Conservation (phyloP, 1,140 invertebrate genomes). For the Samia ricini region DNA sequence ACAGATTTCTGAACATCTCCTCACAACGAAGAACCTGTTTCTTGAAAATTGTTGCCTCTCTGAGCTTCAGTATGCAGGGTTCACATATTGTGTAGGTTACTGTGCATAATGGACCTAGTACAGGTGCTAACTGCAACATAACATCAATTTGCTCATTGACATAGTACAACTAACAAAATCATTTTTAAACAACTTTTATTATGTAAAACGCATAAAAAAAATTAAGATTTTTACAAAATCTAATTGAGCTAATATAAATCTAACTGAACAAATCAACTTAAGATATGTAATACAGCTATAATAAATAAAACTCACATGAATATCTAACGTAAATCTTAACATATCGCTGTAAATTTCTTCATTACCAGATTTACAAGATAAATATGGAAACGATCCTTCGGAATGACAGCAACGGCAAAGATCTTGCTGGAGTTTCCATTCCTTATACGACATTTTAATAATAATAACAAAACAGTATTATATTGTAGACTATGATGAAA, state of each 20-base stretch:
- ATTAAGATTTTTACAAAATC: no score
- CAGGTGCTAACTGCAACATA: constrained; percentile 37
- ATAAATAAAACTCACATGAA: constrained; percentile 42
- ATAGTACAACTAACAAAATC: no score
- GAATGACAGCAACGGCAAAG: constrained; percentile 62
- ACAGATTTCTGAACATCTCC: constrained; percentile 41
- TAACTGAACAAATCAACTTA: background rate
- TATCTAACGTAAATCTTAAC: constrained; percentile 46
- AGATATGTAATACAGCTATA: background rate
- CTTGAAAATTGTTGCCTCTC: constrained; percentile 46
- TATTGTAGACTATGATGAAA: no score
- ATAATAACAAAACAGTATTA: no score
- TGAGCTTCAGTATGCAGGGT: constrained; percentile 31
- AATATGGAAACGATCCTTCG: constrained; percentile 47
- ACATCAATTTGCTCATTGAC: no score
- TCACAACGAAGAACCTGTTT: constrained; percentile 48
- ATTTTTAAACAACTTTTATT: no score
- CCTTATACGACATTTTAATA: constrained; percentile 43
- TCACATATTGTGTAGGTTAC: constrained; percentile 53
- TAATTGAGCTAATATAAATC: no score
- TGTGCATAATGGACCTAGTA: constrained; percentile 32
- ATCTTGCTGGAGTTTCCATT: constrained; percentile 45
- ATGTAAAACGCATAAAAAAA: no score
- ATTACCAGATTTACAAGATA: constrained; percentile 33
- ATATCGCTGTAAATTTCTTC: constrained; percentile 50